Evolutionary conservation across 1,140 invertebrate species (phyloP).

Genomic region (Myzus persicae): DNA sequence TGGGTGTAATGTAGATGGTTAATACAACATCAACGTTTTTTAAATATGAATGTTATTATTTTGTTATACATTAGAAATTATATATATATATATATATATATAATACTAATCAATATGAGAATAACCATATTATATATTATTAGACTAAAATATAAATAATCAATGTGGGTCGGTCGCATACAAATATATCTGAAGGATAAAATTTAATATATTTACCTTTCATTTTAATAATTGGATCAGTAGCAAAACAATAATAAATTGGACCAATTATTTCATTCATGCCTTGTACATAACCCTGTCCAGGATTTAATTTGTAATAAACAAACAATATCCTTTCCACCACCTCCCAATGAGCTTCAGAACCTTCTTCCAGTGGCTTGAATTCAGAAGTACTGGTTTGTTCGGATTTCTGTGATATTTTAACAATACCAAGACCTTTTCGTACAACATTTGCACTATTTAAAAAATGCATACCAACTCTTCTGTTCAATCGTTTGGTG

Average conservation of each 20-base stretch:
- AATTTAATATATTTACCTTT: constrained; percentile 72
- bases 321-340: constrained; percentile 96
- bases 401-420: constrained; percentile 74
- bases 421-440: constrained; percentile 87
- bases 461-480: constrained; percentile 85
- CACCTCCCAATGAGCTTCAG: constrained; percentile 95
- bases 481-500: constrained; percentile 81
- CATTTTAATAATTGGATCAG: constrained; percentile 82
- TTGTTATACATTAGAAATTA: not conserved
- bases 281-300: constrained; percentile 96
- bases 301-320: constrained; percentile 97
- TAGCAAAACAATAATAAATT: constrained; percentile 96
- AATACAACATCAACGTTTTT: not conserved
- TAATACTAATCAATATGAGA: not conserved
- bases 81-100: too few species aligned
- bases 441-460: constrained; percentile 87
- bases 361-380: constrained; percentile 79
- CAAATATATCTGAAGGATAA: not conserved
- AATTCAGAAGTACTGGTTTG: constrained; percentile 81
- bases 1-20: not conserved
- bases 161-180: not conserved
- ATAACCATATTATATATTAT: not conserved
- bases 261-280: constrained; percentile 99
- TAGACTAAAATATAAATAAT: not conserved
- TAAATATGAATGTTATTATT: too few species aligned